Evolutionary conservation across 35 echinoderm and acorn worm species (phyloP), one percentile per base, ranked within the genome.

Genomic region (Holothuria glaberrima): DNA sequence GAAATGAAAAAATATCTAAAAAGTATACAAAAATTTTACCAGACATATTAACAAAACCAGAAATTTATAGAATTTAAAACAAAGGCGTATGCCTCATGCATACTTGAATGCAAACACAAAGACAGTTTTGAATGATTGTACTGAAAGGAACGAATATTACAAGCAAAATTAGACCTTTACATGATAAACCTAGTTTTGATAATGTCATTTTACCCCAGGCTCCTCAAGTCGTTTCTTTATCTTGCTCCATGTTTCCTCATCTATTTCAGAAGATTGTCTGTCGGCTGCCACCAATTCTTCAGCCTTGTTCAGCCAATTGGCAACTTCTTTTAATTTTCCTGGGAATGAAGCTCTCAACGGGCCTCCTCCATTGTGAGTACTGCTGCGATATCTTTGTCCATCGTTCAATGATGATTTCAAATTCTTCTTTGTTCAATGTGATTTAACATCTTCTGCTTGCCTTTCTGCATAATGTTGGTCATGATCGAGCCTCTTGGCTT

Each of bases 161-260:
- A 41, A 4, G 36, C 36, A 41, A 41, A n/a, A n/a, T n/a, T n/a
- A n/a, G n/a, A n/a, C n/a, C n/a, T 41, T 7, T 7, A 26, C 31
- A 4, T 17, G 21, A 21, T 69, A 9, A 33, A 12, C 10, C 5
- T 24, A 9, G 66, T 6, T 36, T 66, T 41, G 65, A 36, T 35
- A 4, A 18, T 26, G 46, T 90, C n/a, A n/a, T n/a, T n/a, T n/a
- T 86, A 99, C 97, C 89, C 87, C 45, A 48, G 93, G 94, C 45
- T 92, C 88, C 30, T 86, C 58, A 26, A 92, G 63, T 58, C 88
- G 94, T 35, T 91, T 69, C 60, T 80, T 92, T 71, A 99, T 89
- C 30, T 59, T 92, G 68, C 91, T 95, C 50, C 88, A 90, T 33
- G 93, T 99, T 48, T 94, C 97, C 50, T 95, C 91, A n/a, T 95